Evolutionary conservation across 1,140 invertebrate species (phyloP).

Genomic region (Megalopta genalis): DNA sequence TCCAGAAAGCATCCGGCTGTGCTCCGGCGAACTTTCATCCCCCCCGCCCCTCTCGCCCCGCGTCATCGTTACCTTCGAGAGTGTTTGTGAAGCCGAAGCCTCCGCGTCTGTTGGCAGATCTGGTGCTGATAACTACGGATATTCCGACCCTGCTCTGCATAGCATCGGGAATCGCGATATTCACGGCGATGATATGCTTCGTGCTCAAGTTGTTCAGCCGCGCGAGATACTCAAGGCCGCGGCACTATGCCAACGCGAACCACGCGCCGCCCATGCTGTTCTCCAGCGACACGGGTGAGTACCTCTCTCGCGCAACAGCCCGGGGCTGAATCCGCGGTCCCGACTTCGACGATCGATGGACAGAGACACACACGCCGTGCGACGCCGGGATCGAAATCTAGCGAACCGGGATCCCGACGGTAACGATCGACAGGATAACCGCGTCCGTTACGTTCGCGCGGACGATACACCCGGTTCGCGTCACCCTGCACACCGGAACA

Average conservation of each 20-base stretch:
- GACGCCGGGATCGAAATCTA: too few species aligned
- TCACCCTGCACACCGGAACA: neutral
- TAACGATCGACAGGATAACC: too few species aligned
- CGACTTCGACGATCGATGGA: neutral
- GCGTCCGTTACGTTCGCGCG: too few species aligned
- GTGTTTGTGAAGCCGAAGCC: neutral
- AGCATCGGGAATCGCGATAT: conserved; percentile 89
- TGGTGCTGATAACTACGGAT: conserved; percentile 90
- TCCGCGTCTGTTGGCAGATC: conserved; percentile 84
- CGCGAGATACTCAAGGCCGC: conserved; percentile 84
- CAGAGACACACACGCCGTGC: too few species aligned
- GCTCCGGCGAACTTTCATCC: neutral
- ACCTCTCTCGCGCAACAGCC: neutral
- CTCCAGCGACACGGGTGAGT: conserved; percentile 88
- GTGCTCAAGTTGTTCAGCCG: conserved; percentile 89
- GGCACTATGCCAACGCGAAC: conserved; percentile 90
- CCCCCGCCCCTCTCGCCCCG: too few species aligned
- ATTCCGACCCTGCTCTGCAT: conserved; percentile 90
- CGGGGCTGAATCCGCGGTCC: too few species aligned
- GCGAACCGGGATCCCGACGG: too few species aligned
- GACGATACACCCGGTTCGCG: too few species aligned
- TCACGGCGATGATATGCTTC: conserved; percentile 91
- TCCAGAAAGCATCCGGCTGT: too few species aligned
- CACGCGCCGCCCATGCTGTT: conserved; percentile 90
- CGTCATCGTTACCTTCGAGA: too few species aligned